Evolutionary conservation across 2,113 vertebrate species (phyloP).

Genomic region (Trachemys scripta): DNA sequence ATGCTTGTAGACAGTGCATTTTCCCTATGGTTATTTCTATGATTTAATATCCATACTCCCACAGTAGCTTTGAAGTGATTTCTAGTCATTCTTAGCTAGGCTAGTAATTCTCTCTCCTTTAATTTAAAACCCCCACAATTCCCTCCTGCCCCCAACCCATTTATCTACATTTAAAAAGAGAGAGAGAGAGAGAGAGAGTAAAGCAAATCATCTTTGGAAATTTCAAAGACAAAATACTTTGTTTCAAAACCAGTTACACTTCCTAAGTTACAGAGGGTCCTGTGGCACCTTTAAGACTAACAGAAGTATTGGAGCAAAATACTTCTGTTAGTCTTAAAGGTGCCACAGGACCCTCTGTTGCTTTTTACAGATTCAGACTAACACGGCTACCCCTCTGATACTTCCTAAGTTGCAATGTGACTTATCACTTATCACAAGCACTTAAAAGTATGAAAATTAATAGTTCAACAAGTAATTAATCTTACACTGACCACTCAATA

Average conservation of each 20-base stretch:
- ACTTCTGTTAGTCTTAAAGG: too few relatives aligned
- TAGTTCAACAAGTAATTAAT: not conserved
- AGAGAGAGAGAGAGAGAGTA: not conserved
- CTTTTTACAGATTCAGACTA: too few relatives aligned
- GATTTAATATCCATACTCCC: rapidly evolving
- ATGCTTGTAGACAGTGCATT: rapidly evolving
- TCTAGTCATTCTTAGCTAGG: not conserved
- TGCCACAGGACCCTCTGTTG: too few relatives aligned
- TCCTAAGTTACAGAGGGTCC: not conserved
- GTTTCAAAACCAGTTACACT: not conserved
- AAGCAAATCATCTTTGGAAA: not conserved
- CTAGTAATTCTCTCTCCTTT: not conserved
- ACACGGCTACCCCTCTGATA: too few relatives aligned
- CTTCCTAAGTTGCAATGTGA: not conserved
- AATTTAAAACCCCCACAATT: not conserved
- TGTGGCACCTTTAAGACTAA: too few relatives aligned
- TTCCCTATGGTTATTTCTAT: not conserved
- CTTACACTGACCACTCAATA: not conserved
- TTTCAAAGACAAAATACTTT: not conserved
- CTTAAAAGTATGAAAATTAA: conserved; percentile 33
- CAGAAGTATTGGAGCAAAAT: too few relatives aligned
- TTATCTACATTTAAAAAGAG: not conserved
- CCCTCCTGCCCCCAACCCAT: rapidly evolving
- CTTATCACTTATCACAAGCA: not conserved
- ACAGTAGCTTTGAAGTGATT: not conserved